Evolutionary conservation across 2,888 invertebrate species (phyloP).

Genomic region (Xestia sexstrigata): DNA sequence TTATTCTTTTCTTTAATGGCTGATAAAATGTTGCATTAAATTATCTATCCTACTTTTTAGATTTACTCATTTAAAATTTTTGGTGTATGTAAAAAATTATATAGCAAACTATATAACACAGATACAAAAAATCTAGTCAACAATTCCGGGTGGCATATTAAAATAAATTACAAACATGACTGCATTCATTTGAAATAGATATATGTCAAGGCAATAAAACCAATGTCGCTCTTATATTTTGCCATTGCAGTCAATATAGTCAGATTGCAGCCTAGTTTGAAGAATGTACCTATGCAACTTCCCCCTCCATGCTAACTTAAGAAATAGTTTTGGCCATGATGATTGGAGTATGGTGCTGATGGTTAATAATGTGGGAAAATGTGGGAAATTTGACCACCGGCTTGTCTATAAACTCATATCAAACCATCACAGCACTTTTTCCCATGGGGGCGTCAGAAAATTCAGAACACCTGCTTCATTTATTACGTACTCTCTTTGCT

Average conservation of each 20-base stretch:
- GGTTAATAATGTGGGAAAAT: too few relatives aligned
- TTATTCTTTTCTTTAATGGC: too few relatives aligned
- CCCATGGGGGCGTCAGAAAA: background rate
- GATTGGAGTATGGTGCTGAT: background rate
- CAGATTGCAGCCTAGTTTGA: background rate
- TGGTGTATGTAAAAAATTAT: too few relatives aligned
- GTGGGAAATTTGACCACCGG: background rate
- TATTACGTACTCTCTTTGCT: background rate
- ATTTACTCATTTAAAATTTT: too few relatives aligned
- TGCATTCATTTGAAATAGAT: constrained; percentile 40
- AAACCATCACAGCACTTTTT: background rate
- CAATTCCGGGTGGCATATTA: constrained; percentile 3
- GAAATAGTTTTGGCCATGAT: background rate
- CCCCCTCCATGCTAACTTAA: background rate
- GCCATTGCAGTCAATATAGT: constrained; percentile 31
- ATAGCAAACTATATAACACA: too few relatives aligned
- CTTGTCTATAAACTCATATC: background rate
- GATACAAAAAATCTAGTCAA: background rate
- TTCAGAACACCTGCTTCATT: background rate
- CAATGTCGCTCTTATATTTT: constrained; percentile 51
- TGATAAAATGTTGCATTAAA: too few relatives aligned
- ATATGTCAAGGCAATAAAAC: constrained; percentile 38
- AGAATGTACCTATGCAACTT: background rate
- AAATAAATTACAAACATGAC: constrained; percentile 35
- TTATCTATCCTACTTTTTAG: too few relatives aligned